phyloP scores from a whole-genome alignment of 2,888 invertebrate genomes.

The Drosophila neutralis region DNA sequence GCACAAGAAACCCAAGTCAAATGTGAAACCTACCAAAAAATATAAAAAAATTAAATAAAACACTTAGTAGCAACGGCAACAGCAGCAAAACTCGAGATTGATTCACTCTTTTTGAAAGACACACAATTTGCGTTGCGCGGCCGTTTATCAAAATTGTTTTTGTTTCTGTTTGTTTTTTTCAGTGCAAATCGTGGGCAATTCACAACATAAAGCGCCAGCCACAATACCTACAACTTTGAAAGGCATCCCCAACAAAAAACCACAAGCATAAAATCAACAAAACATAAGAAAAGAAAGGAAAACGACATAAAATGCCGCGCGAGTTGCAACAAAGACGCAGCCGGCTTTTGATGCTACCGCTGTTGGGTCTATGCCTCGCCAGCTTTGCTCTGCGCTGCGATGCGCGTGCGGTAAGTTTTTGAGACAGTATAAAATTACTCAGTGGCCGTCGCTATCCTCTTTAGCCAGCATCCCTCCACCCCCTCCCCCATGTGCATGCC shows the following conservation, averaged over 20 bases:
- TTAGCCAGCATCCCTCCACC: background rate
- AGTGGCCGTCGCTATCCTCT: background rate
- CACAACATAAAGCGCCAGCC: conserved; percentile 32
- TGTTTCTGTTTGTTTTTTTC: conserved; percentile 37
- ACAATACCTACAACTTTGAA: conserved; percentile 22
- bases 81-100: conserved; percentile 23
- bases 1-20: conserved; percentile 34
- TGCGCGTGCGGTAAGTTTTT: conserved; percentile 82
- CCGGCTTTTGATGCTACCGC: conserved; percentile 61
- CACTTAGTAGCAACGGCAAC: conserved; percentile 16
- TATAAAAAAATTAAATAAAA: background rate
- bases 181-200: conserved; percentile 35
- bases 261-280: conserved; percentile 1
- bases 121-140: conserved; percentile 17
- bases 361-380: conserved; percentile 74
- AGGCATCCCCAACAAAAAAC: background rate
- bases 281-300: conserved; percentile 6
- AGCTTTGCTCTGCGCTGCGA: conserved; percentile 72
- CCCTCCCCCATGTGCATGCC: conserved; percentile 14
- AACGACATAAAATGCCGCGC: conserved; percentile 43
- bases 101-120: conserved; percentile 36
- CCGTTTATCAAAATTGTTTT: conserved; percentile 27
- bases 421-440: conserved; percentile 1
- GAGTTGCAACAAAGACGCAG: conserved; percentile 47
- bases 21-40: conserved; percentile 19